Percentiles rank a stretch among this genome's conserved stretches.
Conservation (phyloP, 1,140 invertebrate species). For the Eubasilissa regina region DNA sequence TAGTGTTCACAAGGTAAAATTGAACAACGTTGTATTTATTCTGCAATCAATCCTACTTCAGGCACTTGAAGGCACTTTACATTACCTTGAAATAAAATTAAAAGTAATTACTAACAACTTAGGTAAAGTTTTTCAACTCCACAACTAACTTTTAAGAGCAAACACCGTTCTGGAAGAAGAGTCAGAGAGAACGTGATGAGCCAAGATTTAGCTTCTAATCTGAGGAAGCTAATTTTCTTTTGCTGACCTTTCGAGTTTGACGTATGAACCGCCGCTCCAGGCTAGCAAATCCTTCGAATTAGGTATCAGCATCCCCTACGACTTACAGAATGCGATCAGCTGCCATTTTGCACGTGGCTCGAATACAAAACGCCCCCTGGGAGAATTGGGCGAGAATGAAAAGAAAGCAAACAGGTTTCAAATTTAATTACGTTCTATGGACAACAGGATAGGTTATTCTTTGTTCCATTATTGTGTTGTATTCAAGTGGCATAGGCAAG, state of each 20-base stretch:
- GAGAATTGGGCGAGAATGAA: constrained; percentile 32
- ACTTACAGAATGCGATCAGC: constrained; percentile 40
- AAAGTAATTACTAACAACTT: constrained; percentile 34
- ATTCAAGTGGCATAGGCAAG: constrained; percentile 5
- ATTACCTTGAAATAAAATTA: constrained; percentile 39
- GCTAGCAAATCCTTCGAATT: constrained; percentile 33
- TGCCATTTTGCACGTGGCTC: constrained; percentile 24
- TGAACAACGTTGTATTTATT: not conserved
- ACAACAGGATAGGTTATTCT: constrained; percentile 36
- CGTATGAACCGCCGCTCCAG: constrained; percentile 25
- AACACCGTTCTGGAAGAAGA: constrained; percentile 26
- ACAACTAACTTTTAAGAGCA: constrained; percentile 13
- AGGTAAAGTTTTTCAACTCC: constrained; percentile 19
- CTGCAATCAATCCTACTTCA: constrained; percentile 16
- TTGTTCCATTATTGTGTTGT: not conserved
- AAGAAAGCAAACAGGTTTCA: constrained; percentile 56
- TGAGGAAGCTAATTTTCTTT: constrained; percentile 43
- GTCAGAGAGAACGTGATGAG: constrained; percentile 10
- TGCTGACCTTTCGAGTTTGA: constrained; percentile 41
- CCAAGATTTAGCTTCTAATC: constrained; percentile 35
- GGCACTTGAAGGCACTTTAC: constrained; percentile 25
- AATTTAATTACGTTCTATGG: constrained; percentile 54
- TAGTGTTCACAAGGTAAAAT: too few species aligned
- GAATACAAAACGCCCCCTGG: constrained; percentile 20
- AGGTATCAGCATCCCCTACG: constrained; percentile 1